A percentile compares a stretch with the other conserved stretches of the same genome.
These are phyloP conservation scores for Perithous albicinctus DNA, from an alignment of 2,888 invertebrate genomes.

Conservation along the genomic window DNA sequence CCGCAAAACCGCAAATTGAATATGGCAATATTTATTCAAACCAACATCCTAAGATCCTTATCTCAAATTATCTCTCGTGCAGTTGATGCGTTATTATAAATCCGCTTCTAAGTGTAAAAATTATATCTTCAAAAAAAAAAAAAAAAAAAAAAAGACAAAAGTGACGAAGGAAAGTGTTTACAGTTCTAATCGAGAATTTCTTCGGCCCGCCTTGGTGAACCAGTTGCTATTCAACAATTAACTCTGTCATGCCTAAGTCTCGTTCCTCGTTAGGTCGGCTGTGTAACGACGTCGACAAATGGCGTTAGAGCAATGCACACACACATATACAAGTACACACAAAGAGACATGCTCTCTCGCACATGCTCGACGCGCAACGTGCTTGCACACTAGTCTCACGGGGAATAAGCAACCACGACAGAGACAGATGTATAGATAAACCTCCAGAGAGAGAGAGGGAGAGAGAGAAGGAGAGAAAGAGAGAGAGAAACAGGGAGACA, in stretches of 20 bases:
- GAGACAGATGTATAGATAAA: not conserved
- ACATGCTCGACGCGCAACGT: constrained; percentile 55
- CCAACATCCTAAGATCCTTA: not conserved
- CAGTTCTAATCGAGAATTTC: not conserved
- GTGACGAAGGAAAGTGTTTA: not conserved
- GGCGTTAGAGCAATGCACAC: constrained; percentile 52
- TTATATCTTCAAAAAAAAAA: not conserved
- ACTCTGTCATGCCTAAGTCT: constrained; percentile 65
- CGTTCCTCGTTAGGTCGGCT: constrained; percentile 62
- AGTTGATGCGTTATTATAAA: not conserved
- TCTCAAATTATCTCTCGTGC: not conserved
- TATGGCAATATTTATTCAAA: not conserved
- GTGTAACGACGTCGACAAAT: constrained; percentile 63
- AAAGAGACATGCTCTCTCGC: not conserved
- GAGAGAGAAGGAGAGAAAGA: constrained; percentile 1
- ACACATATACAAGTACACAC: constrained; percentile 6
- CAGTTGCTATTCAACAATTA: constrained; percentile 59
- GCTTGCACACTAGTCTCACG: constrained; percentile 27
- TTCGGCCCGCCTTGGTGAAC: not conserved
- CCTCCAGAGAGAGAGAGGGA: not conserved
- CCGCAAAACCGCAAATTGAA: no score
- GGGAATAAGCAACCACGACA: constrained; percentile 22
- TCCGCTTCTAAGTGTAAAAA: not conserved
- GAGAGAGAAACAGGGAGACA: constrained; percentile 12
- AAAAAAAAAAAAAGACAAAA: no score